Evolutionary conservation across 2,113 vertebrate species (phyloP).

Genomic region (Propithecus coquereli): DNA sequence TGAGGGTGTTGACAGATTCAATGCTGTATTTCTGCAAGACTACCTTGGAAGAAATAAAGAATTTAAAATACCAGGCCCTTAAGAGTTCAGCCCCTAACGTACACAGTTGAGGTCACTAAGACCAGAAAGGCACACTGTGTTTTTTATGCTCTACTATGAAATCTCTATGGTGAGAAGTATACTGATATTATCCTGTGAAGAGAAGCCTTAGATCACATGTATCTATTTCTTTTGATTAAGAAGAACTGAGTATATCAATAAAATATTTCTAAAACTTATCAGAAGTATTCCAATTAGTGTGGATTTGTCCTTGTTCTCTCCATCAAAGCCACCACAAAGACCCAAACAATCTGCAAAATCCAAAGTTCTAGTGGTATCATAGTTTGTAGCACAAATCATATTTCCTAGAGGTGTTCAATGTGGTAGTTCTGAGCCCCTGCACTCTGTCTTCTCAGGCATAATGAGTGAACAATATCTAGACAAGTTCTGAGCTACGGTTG

Average conservation of each 20-base stretch:
- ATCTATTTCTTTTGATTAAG: not conserved
- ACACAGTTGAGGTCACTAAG: not conserved
- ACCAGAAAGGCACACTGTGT: not conserved
- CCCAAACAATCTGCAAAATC: not conserved
- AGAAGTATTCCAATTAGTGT: not conserved
- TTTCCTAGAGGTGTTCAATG: not conserved
- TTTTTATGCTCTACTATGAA: not conserved
- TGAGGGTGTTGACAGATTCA: not conserved
- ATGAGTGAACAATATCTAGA: not conserved
- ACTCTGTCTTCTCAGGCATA: not conserved
- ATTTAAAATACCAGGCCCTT: not conserved
- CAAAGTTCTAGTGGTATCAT: not conserved
- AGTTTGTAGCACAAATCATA: not conserved
- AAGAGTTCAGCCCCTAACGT: not conserved
- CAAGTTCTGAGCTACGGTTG: not conserved
- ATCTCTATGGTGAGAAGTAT: not conserved
- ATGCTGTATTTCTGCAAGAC: not conserved
- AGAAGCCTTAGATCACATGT: not conserved
- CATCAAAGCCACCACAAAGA: not conserved
- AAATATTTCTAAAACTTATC: not conserved
- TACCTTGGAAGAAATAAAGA: not conserved
- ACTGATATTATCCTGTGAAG: not conserved
- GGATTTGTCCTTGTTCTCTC: not conserved
- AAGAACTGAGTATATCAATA: not conserved
- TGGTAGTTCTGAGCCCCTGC: not conserved